Base-by-base conservation (phyloP, 2,113 vertebrate species). In the Pyrgilauda ruficollis region DNA sequence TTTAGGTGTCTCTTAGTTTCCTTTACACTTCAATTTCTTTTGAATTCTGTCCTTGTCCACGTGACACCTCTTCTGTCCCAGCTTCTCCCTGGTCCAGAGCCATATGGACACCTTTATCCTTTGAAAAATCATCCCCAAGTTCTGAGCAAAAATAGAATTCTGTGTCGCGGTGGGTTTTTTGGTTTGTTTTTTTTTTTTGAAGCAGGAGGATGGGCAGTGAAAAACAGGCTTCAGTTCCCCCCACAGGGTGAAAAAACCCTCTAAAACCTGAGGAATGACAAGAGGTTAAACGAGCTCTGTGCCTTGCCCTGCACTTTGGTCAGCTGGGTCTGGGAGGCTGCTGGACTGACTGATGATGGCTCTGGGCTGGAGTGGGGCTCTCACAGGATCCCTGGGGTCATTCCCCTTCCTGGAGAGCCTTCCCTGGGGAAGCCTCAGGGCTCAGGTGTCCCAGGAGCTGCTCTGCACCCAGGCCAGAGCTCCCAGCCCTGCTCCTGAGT, bases 1-100 rank as follows among this genome's bases (percentile, higher is more conserved):
- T 97, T 93, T 96, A 96, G 89, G 84, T 55, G 35, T 94, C 84
- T 93, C 77, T 93, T 80, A 90, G 86, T 97, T 95, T 50, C 27
- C 67, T 93, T 80, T 52, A 64, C 64, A 50, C n/a, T 76, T 35
- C 6, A 37, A 1, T 56, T 21, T 85, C 53, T 88, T 96, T 87
- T 83, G 69, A 77, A 64, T 59, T 63, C 84, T 97, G 74, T 75
- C 96, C 87, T 91, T 94, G 53, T 81, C 35, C 27, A 39, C 47
- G 74, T 35, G 86, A 37, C 43, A 27, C 19, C 11, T 78, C 27
- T 77, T 33, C 55, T 94, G 22, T 72, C 49, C 7, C 61, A 20
- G 46, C 56, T 96, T 84, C 56, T 96, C 47, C 91, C 94, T 93
- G 77, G 58, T 86, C 86, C 59, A 47, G 56, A 97, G 76, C 68